phyloP scores from a whole-genome alignment of 2,797 vertebrate genomes.

The Tolypeutes matacus region DNA sequence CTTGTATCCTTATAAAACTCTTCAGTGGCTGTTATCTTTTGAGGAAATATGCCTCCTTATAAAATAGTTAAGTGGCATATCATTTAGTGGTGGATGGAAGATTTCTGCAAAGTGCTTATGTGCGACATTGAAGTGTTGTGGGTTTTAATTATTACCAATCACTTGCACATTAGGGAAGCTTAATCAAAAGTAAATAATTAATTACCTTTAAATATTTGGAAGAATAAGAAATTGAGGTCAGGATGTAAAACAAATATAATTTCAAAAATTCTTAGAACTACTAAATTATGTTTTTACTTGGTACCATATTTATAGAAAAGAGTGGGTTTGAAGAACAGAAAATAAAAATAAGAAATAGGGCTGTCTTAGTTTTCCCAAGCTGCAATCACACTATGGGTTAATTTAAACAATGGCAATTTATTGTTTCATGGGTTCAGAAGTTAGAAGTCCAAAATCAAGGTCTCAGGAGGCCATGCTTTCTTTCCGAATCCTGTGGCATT shows the following conservation, averaged over 20 bases:
- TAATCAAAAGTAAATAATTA: constrained; percentile 31
- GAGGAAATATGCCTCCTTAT: background rate
- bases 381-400: too few species aligned
- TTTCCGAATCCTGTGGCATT: too few species aligned
- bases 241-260: constrained; percentile 9
- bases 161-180: background rate
- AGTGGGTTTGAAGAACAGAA: background rate
- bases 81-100: background rate
- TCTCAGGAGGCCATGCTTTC: too few species aligned
- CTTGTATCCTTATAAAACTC: background rate
- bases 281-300: constrained; percentile 20
- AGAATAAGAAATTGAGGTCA: background rate
- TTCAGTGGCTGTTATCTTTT: background rate
- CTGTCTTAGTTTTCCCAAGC: too few species aligned
- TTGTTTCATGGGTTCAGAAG: too few species aligned
- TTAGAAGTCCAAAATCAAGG: too few species aligned
- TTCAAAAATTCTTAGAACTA: background rate
- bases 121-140: background rate
- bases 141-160: background rate
- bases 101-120: background rate
- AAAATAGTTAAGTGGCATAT: background rate
- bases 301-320: background rate
- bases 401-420: too few species aligned
- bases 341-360: background rate
- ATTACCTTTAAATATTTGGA: constrained; percentile 48